phyloP scores from a whole-genome alignment of 1,140 invertebrate genomes.

The Hirudo medicinalis region DNA sequence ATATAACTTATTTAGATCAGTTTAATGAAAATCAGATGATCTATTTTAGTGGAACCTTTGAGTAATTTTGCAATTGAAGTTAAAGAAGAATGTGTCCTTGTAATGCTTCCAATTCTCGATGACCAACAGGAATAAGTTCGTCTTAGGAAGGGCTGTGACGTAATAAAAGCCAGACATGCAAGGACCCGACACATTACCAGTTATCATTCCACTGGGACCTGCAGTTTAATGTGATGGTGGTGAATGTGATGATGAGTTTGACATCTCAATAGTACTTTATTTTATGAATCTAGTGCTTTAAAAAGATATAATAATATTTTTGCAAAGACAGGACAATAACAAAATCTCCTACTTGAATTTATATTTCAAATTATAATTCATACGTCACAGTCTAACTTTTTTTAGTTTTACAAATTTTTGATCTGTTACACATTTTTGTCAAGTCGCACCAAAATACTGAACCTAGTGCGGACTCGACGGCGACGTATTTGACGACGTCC shows the following conservation, averaged over 20 bases:
- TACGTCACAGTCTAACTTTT: no score
- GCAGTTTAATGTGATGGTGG: background rate
- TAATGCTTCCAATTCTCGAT: slow-evolving; percentile 41
- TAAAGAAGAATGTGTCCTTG: slow-evolving; percentile 37
- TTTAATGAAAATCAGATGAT: no score
- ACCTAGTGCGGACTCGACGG: slow-evolving; percentile 35
- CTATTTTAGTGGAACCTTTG: slow-evolving; percentile 30
- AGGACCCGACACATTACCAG: slow-evolving; percentile 42
- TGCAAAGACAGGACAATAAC: background rate
- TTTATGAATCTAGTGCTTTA: background rate
- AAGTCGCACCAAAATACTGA: background rate
- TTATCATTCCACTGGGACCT: slow-evolving; percentile 41
- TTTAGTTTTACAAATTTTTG: background rate
- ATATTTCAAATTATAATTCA: no score
- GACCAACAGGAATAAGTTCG: slow-evolving; percentile 42
- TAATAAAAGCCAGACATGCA: slow-evolving; percentile 45
- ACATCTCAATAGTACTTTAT: no score
- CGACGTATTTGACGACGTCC: slow-evolving; percentile 39
- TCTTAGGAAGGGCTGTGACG: slow-evolving; percentile 40
- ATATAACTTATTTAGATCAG: no score
- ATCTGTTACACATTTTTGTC: background rate
- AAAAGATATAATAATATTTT: background rate
- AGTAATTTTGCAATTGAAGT: slow-evolving; percentile 43
- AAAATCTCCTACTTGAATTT: no score
- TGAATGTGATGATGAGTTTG: background rate